Percentiles rank a stretch among this genome's conserved stretches.
Evolutionary conservation across 2,888 invertebrate species (phyloP).

Genomic region (Lasioglossum malachurum): DNA sequence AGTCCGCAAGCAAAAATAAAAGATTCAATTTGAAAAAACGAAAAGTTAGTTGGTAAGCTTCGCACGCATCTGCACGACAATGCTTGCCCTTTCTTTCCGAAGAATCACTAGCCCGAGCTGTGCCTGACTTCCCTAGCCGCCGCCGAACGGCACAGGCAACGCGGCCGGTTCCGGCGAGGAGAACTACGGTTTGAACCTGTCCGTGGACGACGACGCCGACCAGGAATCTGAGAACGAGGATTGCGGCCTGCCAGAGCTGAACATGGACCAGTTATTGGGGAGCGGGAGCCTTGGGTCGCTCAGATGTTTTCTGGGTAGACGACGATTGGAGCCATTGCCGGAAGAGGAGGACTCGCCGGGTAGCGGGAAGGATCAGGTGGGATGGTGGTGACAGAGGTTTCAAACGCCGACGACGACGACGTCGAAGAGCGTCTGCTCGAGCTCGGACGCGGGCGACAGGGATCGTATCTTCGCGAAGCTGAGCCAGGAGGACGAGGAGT

Average conservation of each 20-base stretch:
- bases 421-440: slow-evolving; percentile 68
- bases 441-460: slow-evolving; percentile 66
- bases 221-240: slow-evolving; percentile 83
- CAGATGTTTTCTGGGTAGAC: slow-evolving; percentile 86
- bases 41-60: slow-evolving; percentile 78
- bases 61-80: slow-evolving; percentile 84
- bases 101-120: slow-evolving; percentile 84
- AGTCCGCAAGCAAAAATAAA: neutral
- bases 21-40: neutral
- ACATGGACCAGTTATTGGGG: slow-evolving; percentile 82
- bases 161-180: slow-evolving; percentile 75
- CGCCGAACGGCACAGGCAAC: slow-evolving; percentile 76
- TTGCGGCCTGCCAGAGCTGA: slow-evolving; percentile 78
- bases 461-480: slow-evolving; percentile 79
- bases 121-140: slow-evolving; percentile 84
- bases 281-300: slow-evolving; percentile 78
- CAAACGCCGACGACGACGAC: slow-evolving; percentile 74
- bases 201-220: slow-evolving; percentile 89
- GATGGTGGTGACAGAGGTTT: slow-evolving; percentile 85
- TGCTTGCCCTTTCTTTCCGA: slow-evolving; percentile 84
- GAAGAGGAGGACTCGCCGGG: slow-evolving; percentile 91
- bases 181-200: slow-evolving; percentile 79
- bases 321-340: slow-evolving; percentile 92
- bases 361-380: slow-evolving; percentile 81
- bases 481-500: slow-evolving; percentile 81